Conservation (phyloP, 2,797 vertebrate genomes). For the Caiman crocodilus region DNA sequence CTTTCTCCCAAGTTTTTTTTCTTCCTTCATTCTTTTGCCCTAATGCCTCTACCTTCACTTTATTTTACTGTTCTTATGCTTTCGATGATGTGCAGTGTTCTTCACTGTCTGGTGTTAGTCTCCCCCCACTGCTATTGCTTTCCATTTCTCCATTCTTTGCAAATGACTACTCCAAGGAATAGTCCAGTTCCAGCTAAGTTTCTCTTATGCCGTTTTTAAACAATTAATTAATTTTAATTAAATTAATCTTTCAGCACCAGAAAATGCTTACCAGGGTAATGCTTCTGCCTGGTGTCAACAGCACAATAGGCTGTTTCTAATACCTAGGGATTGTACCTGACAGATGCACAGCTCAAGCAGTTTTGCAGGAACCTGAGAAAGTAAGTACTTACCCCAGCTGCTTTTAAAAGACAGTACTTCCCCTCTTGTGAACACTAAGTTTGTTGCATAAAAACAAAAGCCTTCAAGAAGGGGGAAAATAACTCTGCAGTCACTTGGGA, state of each 20-base stretch:
- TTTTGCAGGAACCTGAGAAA: background rate
- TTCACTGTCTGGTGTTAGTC: background rate
- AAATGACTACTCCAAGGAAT: background rate
- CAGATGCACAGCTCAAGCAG: background rate
- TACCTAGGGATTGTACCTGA: background rate
- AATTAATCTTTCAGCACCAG: background rate
- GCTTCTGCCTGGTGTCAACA: background rate
- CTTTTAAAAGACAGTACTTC: background rate
- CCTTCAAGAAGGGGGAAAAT: background rate
- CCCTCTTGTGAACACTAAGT: background rate
- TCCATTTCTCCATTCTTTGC: background rate
- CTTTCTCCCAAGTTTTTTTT: background rate
- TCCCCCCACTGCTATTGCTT: background rate
- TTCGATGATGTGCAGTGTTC: background rate
- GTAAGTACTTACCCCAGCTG: background rate
- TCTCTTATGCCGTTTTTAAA: background rate
- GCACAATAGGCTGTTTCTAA: background rate
- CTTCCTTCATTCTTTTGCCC: background rate
- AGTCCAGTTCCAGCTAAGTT: background rate
- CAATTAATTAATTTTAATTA: too few species aligned
- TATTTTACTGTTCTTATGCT: background rate
- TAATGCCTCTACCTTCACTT: rapidly evolving
- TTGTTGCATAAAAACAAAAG: background rate
- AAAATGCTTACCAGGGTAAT: background rate
- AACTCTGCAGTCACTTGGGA: background rate